Percentiles rank a stretch among this genome's conserved stretches.
phyloP scores from a whole-genome alignment of 2,888 invertebrate genomes.

The Hydroisotoma schaefferi region DNA sequence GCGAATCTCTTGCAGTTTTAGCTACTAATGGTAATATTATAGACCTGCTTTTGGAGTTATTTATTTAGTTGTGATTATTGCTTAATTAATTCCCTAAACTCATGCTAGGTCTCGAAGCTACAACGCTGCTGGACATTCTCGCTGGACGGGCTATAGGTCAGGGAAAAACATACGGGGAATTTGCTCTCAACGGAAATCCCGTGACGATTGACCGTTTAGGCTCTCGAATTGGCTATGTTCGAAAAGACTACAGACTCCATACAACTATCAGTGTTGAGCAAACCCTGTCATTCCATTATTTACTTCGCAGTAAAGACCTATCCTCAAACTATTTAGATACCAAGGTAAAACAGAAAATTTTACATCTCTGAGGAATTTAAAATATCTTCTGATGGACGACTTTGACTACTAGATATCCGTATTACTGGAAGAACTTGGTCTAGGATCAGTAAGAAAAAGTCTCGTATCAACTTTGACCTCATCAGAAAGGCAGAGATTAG shows the following conservation, averaged over 20 bases:
- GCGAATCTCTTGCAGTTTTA: constrained; percentile 85
- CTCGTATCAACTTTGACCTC: constrained; percentile 79
- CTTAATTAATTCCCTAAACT: constrained; percentile 25
- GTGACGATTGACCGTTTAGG: constrained; percentile 68
- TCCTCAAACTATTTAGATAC: constrained; percentile 10
- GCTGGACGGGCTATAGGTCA: constrained; percentile 58
- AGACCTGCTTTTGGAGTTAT: too few relatives aligned
- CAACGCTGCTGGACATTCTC: constrained; percentile 74
- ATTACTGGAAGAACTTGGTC: constrained; percentile 83
- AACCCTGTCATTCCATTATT: constrained; percentile 77
- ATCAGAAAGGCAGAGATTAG: constrained; percentile 80
- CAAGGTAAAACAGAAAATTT: neutral
- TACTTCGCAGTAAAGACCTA: constrained; percentile 58
- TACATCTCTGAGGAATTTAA: neutral
- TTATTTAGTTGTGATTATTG: constrained; percentile 4
- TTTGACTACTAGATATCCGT: constrained; percentile 68
- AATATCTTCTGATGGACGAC: neutral
- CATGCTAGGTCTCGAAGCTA: constrained; percentile 78
- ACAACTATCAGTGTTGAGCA: constrained; percentile 86
- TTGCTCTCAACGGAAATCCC: constrained; percentile 81
- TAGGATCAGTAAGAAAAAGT: constrained; percentile 83
- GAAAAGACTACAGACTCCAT: constrained; percentile 71
- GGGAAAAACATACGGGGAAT: constrained; percentile 62
- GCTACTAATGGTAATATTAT: constrained; percentile 64
- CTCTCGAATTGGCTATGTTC: constrained; percentile 70